A percentile compares a stretch with the other conserved stretches of the same genome.
Conservation (phyloP, 2,797 vertebrate species). For the Myotis daubentonii region DNA sequence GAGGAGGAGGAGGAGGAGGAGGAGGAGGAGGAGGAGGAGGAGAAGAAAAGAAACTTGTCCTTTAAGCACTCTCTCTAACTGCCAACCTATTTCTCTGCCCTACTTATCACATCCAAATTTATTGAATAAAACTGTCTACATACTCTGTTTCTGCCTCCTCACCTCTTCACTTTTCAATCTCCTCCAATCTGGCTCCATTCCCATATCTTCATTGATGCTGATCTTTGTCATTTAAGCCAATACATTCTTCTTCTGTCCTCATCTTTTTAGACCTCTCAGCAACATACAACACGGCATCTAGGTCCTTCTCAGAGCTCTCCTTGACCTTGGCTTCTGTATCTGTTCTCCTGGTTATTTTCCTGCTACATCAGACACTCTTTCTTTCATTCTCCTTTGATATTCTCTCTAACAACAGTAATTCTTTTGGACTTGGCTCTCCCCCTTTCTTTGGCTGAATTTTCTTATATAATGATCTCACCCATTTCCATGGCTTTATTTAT, state of each 20-base stretch:
- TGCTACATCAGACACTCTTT: background rate
- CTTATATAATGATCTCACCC: constrained; percentile 1
- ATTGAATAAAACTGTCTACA: background rate
- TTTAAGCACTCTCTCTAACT: background rate
- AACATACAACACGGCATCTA: background rate
- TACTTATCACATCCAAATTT: background rate
- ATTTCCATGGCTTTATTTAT: constrained; percentile 17
- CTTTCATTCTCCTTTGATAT: background rate
- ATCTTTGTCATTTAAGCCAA: background rate
- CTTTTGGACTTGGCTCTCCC: background rate
- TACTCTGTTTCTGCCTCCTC: background rate
- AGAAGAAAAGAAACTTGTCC: background rate
- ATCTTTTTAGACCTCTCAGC: background rate
- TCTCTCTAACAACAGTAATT: background rate
- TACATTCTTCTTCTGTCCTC: background rate
- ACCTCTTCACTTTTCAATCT: background rate
- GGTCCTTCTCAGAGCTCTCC: background rate
- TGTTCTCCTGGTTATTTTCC: background rate
- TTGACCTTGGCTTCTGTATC: background rate
- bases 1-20: background rate
- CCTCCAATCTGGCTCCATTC: background rate
- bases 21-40: background rate
- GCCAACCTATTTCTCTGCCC: background rate
- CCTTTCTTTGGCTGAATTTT: background rate
- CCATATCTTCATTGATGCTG: background rate